Evolutionary conservation across 2,113 vertebrate genomes (phyloP).

Genomic region (Amphilophus citrinellus): DNA sequence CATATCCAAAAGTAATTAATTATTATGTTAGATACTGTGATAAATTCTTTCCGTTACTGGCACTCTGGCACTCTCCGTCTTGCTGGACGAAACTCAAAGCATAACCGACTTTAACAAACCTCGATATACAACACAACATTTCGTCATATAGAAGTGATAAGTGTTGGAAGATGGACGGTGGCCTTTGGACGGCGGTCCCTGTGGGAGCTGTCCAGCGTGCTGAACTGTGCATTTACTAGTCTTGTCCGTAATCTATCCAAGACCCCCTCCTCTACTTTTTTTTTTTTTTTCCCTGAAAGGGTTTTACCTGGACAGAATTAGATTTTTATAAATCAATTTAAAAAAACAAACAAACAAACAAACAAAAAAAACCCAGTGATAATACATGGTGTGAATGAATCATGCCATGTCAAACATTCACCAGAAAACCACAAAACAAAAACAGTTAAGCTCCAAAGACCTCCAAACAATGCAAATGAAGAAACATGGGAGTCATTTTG

Average conservation of each 20-base stretch:
- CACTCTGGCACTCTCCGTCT: not conserved
- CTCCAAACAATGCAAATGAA: not conserved
- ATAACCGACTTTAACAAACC: not conserved
- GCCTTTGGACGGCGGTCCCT: conserved; percentile 27
- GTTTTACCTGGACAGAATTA: too few relatives aligned
- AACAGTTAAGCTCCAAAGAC: not conserved
- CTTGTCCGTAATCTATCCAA: not conserved
- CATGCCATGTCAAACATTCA: not conserved
- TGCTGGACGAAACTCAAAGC: not conserved
- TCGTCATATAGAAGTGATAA: not conserved
- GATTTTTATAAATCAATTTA: not conserved
- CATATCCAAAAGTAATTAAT: not conserved
- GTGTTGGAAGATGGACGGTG: not conserved
- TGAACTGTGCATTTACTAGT: conserved; percentile 41
- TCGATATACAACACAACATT: not conserved
- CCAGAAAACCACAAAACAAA: not conserved
- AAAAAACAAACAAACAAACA: not conserved
- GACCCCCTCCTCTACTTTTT: not conserved
- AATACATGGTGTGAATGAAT: not conserved
- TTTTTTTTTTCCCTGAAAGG: not conserved
- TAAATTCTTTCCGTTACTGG: not conserved
- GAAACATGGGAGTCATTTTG: not conserved
- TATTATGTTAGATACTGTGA: not conserved
- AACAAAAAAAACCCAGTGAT: not conserved
- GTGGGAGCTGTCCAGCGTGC: conserved; percentile 73